A percentile compares a stretch with the other conserved stretches of the same genome.
Evolutionary conservation across 2,113 vertebrate genomes (phyloP).

Genomic region (Phaethon lepturus): DNA sequence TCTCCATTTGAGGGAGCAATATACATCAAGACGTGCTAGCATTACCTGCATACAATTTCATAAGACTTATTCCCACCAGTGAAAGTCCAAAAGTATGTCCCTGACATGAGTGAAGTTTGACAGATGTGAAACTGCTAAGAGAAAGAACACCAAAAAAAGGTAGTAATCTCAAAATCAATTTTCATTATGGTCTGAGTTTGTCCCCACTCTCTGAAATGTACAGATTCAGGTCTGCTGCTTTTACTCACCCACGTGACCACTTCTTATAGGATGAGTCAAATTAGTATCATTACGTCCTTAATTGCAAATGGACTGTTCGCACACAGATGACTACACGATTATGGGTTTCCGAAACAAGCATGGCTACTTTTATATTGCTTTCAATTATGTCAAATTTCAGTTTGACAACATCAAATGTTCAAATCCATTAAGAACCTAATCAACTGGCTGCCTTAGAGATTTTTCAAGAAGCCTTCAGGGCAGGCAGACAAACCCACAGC

Average conservation of each 20-base stretch:
- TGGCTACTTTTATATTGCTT: neutral
- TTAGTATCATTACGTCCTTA: neutral
- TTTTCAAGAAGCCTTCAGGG: neutral
- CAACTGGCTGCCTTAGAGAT: neutral
- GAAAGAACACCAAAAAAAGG: neutral
- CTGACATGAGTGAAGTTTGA: neutral
- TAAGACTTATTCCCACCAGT: neutral
- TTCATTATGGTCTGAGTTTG: neutral
- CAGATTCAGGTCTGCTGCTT: neutral
- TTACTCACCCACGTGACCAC: neutral
- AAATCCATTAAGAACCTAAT: neutral
- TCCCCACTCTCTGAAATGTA: neutral
- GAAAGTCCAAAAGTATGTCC: neutral
- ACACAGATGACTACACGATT: neutral
- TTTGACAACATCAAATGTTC: neutral
- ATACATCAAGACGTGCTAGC: neutral
- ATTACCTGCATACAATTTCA: neutral
- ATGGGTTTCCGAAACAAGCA: neutral
- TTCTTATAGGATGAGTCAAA: neutral
- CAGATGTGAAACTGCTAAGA: neutral
- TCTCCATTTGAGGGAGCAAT: neutral
- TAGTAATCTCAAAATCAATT: neutral
- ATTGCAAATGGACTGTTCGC: neutral
- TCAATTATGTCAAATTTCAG: neutral
- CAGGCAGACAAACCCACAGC: neutral